Base-by-base conservation (phyloP, 1,140 invertebrate genomes). In the Diuraphis noxia region DNA sequence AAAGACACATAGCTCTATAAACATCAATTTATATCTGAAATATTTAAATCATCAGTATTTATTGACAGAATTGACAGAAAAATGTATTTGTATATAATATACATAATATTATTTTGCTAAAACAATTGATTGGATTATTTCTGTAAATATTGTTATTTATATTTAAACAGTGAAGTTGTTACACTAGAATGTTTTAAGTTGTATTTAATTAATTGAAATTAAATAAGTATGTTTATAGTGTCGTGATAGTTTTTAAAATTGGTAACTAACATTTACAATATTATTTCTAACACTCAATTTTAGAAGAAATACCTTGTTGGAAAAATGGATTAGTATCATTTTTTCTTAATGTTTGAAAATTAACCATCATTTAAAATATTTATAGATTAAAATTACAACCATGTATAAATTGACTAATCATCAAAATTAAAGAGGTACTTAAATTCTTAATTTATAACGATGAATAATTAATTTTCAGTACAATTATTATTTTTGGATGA, bases 41-140 rank as follows among this genome's bases (percentile, higher is more conserved):
- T 84, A 81, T 81, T 38, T 25, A 38, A 43, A 84, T 46, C 19
- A n/a, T 84, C 13, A 85, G 21, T 85, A 49, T 85, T 85, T 84
- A 84, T 43, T 41, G 30, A n/a, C 21, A 43, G n/a, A 41, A 43
- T 46, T 41, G 30, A n/a, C 21, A 43, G n/a, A 41, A 43, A 34
- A 85, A 43, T 85, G 46, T 9, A 34, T 85, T 85, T 46, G 21
- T 85, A 41, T 36, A 77, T 77, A 77, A 10, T 56, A 72, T 36
- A 2, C 30, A 41, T 4, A 41, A n/a, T 36, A 85, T 85, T 49
- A 46, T 34, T 34, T 85, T n/a, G 25, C n/a, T 82, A 10, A 30
- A 38, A 30, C 25, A 30, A 82, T 82, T n/a, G 23, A 46, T 46
- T 46, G 30, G 1, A 25, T 34, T 19, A 46, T 49, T 46, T 85